Percentiles rank a stretch among this genome's conserved stretches.
Conservation (phyloP, 2,113 vertebrate species). For the Nothocercus nigrocapillus region DNA sequence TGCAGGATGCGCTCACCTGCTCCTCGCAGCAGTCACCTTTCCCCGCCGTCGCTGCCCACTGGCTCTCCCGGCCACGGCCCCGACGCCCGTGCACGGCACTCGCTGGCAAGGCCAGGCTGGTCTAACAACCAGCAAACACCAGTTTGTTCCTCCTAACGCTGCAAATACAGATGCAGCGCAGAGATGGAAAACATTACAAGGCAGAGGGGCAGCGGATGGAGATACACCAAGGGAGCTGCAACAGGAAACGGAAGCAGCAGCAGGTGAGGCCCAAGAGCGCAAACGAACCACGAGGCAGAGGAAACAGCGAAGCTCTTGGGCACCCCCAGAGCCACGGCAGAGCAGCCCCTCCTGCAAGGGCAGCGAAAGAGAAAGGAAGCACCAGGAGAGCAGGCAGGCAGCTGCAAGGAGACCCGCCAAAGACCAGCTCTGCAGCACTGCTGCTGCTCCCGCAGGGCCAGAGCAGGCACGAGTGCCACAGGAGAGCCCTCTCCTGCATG, state of each 20-base stretch:
- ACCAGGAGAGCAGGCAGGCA: background rate
- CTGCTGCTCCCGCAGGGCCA: background rate
- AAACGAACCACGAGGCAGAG: background rate
- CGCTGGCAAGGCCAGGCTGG: background rate
- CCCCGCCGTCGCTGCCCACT: background rate
- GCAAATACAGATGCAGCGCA: background rate
- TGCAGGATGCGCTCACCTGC: background rate
- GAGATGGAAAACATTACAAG: background rate
- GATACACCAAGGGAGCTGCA: accelerated
- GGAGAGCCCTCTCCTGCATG: background rate
- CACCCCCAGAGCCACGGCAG: accelerated
- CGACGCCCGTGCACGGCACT: accelerated
- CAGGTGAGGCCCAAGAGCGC: background rate
- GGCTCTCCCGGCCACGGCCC: background rate
- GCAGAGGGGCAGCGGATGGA: background rate
- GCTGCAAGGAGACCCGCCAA: background rate
- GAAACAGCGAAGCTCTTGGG: background rate
- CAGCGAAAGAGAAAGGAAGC: background rate
- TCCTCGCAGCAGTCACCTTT: background rate
- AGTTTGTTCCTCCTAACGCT: background rate
- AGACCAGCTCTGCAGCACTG: background rate
- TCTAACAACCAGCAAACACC: background rate
- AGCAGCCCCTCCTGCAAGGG: background rate
- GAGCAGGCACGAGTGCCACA: background rate
- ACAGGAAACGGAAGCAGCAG: background rate